Evolutionary conservation across 2,797 vertebrate genomes (phyloP).

Genomic region (Ceryle rudis): DNA sequence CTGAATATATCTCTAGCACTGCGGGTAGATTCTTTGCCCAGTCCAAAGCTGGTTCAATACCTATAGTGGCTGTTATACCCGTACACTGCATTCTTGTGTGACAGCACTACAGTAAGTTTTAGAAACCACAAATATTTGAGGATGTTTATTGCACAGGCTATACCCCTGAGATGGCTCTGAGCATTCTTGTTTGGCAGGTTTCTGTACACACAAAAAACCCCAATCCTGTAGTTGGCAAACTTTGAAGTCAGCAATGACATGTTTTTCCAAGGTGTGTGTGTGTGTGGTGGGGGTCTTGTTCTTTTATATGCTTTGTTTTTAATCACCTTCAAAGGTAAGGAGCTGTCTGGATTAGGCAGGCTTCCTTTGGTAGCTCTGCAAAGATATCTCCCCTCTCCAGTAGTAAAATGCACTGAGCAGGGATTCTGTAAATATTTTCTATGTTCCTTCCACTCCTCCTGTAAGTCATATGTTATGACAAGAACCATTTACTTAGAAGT

Average conservation of each 20-base stretch:
- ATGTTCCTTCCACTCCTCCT: neutral
- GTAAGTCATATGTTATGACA: neutral
- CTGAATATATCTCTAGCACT: neutral
- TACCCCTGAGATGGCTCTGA: slow-evolving; percentile 32
- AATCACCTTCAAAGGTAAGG: slow-evolving; percentile 23
- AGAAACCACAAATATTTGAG: slow-evolving; percentile 34
- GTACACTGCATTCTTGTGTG: neutral
- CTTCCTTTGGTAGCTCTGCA: neutral
- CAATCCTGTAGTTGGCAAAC: neutral
- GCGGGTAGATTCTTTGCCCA: slow-evolving; percentile 14
- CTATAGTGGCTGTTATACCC: neutral
- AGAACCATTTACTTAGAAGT: neutral
- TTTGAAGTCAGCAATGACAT: slow-evolving; percentile 20
- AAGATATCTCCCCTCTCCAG: neutral
- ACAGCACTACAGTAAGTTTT: neutral
- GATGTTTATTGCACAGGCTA: slow-evolving; percentile 45
- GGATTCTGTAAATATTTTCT: neutral
- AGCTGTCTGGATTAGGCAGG: slow-evolving; percentile 12
- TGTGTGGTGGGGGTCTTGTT: neutral
- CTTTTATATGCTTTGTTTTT: neutral
- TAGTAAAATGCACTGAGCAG: neutral
- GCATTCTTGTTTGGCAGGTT: slow-evolving; percentile 12
- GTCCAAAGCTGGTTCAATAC: neutral
- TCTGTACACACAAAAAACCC: slow-evolving; percentile 49
- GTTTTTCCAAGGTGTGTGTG: neutral